These are phyloP conservation scores for Deroplatys truncata DNA, from an alignment of 2,888 invertebrate species.

Conservation along the genomic window DNA sequence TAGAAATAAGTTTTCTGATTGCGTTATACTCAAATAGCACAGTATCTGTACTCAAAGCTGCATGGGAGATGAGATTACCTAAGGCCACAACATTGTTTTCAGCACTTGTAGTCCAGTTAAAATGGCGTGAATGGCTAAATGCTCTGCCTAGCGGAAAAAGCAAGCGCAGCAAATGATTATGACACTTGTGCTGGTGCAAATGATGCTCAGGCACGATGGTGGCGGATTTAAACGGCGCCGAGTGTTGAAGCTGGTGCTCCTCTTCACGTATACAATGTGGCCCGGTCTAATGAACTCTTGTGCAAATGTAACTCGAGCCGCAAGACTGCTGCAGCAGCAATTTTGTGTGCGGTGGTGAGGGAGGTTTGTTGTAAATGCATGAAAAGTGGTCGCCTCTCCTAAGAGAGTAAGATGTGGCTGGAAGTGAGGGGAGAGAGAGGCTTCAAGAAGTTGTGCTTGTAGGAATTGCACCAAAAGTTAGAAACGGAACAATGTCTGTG, in stretches of 20 bases:
- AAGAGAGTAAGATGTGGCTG: not conserved
- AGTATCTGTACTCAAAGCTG: too few relatives aligned
- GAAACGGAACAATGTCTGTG: not conserved
- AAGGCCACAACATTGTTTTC: too few relatives aligned
- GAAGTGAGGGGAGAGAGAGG: not conserved
- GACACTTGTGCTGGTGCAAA: not conserved
- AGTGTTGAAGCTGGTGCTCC: not conserved
- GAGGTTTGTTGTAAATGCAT: constrained; percentile 6
- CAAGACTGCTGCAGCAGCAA: not conserved
- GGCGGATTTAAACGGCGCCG: not conserved
- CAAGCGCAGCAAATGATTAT: not conserved
- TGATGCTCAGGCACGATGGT: not conserved
- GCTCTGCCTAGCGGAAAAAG: not conserved
- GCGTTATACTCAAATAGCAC: too few relatives aligned
- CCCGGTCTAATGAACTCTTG: not conserved
- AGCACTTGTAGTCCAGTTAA: not conserved
- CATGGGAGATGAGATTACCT: too few relatives aligned
- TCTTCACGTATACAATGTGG: not conserved
- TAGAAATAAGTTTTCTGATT: too few relatives aligned
- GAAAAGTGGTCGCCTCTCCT: not conserved
- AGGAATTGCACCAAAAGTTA: not conserved
- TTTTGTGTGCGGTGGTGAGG: not conserved
- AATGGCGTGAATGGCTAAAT: not conserved
- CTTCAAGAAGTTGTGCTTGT: not conserved
- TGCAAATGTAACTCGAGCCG: not conserved